Percentiles rank a stretch among this genome's conserved stretches.
Conservation (phyloP, 2,797 vertebrate species). For the Furcifer pardalis region DNA sequence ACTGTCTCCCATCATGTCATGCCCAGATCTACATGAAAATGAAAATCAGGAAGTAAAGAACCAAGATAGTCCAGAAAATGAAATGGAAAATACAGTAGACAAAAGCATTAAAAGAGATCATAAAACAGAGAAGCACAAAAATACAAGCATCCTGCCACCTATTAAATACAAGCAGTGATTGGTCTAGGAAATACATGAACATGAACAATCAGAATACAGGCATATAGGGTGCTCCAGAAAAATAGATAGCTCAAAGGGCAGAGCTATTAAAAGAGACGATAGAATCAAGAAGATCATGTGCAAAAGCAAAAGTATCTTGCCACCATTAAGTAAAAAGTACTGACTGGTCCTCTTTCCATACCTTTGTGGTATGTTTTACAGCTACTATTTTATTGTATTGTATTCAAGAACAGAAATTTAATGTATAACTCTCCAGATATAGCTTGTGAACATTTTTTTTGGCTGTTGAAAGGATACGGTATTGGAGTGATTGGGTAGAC, state of each 20-base stretch:
- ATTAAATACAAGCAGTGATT: slow-evolving; percentile 56
- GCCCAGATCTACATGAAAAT: slow-evolving; percentile 23
- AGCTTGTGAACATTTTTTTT: slow-evolving; percentile 48
- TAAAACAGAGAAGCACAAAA: slow-evolving; percentile 50
- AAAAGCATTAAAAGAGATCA: slow-evolving; percentile 43
- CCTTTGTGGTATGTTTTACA: slow-evolving; percentile 47
- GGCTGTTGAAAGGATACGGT: not conserved
- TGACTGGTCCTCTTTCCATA: slow-evolving; percentile 33
- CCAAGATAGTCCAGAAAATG: slow-evolving; percentile 25
- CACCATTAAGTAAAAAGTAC: slow-evolving; percentile 57
- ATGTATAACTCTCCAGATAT: slow-evolving; percentile 46
- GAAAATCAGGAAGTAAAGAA: slow-evolving; percentile 17
- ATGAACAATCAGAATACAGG: slow-evolving; percentile 16
- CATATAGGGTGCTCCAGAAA: slow-evolving; percentile 28
- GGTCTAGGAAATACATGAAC: slow-evolving; percentile 19
- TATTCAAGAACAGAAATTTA: slow-evolving; percentile 56
- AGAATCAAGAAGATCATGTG: slow-evolving; percentile 45
- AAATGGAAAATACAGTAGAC: slow-evolving; percentile 43
- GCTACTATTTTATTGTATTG: slow-evolving; percentile 45
- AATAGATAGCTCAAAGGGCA: slow-evolving; percentile 48
- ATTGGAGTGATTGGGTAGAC: not conserved
- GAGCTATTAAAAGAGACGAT: slow-evolving; percentile 30
- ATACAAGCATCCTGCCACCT: slow-evolving; percentile 53
- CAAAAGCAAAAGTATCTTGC: slow-evolving; percentile 53
- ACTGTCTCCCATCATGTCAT: slow-evolving; percentile 36